Evolutionary conservation across 1,140 invertebrate species (phyloP), one percentile per base, ranked within the genome.

Genomic region (Uloborus diversus): DNA sequence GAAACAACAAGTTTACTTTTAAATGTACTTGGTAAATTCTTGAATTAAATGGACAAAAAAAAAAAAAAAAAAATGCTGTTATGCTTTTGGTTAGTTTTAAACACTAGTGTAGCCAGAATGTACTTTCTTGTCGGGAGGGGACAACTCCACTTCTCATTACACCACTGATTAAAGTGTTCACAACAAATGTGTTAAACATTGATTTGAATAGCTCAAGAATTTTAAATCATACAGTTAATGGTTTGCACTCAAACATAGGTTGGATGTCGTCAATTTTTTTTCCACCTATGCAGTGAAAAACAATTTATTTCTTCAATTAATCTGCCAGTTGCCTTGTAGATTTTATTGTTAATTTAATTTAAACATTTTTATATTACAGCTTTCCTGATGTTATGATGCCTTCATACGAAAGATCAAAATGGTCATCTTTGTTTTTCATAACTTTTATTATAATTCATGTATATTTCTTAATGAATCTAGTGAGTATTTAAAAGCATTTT

Each of bases 341-440:
- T 30, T 30, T 5, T 62, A 20, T 13, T 62, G 3, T 62, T 5
- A 42, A 42, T 23, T 65, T 1, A 47, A 33, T 20, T 28, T 3
- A 27, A 30, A 62, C 28, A 30, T 33, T 14, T 30, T 27, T 30
- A 9, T 62, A 62, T 30, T 32, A 30, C 23, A 96, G 94, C 87
- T 96, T 93, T 88, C 94, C 94, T 25, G 94, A 96, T 87, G 94
- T 97, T 9, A 96, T 96, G 94, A 96, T 97, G 94, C 94, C 93
- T 13, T 92, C 94, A 0, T 96, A 95, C 87, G 90, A 92, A 2
- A 89, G 89, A 83, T 92, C 90, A 20, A 92, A 91, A 84, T 95
- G 92, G 90, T 93, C 93, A 83, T 91, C 92, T n/a, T 86, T 94
- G 51, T 96, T 95, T 86, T 96, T 96, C 86, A 92, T 96, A 66